These are phyloP conservation scores for Arrhamphus sclerolepis DNA, from an alignment of 2,797 vertebrate species.

Conservation along the genomic window DNA sequence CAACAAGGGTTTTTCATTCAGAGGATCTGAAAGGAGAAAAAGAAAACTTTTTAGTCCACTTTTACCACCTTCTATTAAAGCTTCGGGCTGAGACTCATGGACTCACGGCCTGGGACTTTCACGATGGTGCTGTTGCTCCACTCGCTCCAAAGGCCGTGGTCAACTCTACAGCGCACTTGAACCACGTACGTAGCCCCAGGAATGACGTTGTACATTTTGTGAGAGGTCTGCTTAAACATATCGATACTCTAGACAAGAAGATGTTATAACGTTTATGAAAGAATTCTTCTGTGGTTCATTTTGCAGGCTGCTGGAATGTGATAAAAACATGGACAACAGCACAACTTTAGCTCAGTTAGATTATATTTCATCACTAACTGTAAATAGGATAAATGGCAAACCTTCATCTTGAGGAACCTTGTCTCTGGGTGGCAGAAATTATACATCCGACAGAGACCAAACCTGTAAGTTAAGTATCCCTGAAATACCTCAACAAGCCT, in stretches of 20 bases:
- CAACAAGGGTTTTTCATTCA: conserved; percentile 78
- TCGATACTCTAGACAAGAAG: conserved; percentile 68
- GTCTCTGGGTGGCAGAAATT: neutral
- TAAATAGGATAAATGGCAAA: neutral
- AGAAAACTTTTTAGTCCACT: neutral
- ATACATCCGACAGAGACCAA: too few relatives aligned
- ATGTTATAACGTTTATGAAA: neutral
- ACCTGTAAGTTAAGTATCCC: too few relatives aligned
- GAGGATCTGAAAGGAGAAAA: conserved; percentile 69
- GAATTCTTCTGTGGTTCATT: neutral
- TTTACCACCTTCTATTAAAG: neutral
- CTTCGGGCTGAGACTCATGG: neutral
- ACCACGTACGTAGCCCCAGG: conserved; percentile 80
- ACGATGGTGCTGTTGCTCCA: conserved; percentile 79
- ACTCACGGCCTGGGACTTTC: conserved; percentile 81
- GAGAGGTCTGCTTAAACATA: conserved; percentile 77
- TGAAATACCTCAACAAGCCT: too few relatives aligned
- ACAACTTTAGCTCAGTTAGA: neutral
- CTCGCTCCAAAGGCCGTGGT: conserved; percentile 86
- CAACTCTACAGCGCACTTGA: conserved; percentile 86
- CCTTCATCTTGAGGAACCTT: neutral
- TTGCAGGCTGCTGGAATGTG: neutral
- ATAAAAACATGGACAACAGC: neutral
- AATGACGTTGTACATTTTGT: conserved; percentile 79
- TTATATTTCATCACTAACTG: conserved; percentile 7